These are phyloP conservation scores for Criorhina ranunculi DNA, from an alignment of 2,888 invertebrate species.

Conservation along the genomic window DNA sequence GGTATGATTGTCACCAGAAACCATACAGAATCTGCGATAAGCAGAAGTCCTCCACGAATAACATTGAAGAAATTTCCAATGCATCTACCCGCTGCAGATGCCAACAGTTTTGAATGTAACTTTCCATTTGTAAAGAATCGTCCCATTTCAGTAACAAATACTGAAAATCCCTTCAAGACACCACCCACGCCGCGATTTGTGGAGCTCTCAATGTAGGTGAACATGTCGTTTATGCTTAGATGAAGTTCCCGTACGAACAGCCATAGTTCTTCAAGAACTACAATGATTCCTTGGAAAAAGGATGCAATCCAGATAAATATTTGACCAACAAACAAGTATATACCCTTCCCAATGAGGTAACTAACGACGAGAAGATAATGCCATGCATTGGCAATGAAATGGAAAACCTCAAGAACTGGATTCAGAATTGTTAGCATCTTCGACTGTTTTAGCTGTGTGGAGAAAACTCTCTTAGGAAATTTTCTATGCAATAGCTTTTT, in stretches of 20 bases:
- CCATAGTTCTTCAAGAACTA: constrained; percentile 78
- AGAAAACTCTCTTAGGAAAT: background rate
- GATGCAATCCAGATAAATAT: constrained; percentile 56
- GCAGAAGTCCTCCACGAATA: constrained; percentile 71
- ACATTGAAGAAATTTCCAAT: constrained; percentile 59
- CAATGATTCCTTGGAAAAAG: constrained; percentile 59
- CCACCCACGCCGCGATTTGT: constrained; percentile 74
- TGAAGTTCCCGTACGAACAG: constrained; percentile 75
- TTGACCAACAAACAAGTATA: constrained; percentile 66
- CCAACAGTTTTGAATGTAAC: constrained; percentile 74
- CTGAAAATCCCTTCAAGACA: constrained; percentile 58
- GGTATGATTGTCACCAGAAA: constrained; percentile 77
- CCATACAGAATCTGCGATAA: constrained; percentile 78
- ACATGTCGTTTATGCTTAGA: constrained; percentile 56
- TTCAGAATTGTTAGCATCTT: constrained; percentile 67
- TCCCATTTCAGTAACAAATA: constrained; percentile 68
- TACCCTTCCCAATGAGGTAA: constrained; percentile 76
- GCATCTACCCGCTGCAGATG: constrained; percentile 51
- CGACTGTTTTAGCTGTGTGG: constrained; percentile 44
- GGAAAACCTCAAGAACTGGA: constrained; percentile 65
- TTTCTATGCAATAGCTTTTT: background rate
- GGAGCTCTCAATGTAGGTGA: constrained; percentile 69
- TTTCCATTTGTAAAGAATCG: constrained; percentile 76
- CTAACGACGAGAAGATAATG: constrained; percentile 71
- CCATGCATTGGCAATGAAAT: constrained; percentile 38